Conservation (phyloP, 2,113 vertebrate species). For the Callionymus lyra region DNA sequence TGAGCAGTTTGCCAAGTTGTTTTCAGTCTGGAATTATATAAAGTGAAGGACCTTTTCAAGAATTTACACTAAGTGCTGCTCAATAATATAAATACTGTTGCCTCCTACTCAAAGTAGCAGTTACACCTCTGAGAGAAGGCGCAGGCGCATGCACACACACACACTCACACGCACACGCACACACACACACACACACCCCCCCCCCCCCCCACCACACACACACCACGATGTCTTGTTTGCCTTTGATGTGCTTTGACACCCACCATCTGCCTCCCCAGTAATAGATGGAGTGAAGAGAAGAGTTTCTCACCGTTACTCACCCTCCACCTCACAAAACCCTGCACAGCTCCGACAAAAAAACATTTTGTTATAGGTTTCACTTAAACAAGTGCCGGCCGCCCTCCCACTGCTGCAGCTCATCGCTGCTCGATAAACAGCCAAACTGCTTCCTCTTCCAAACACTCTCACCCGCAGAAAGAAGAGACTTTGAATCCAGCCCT, state of each 20-base stretch:
- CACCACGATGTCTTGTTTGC: constrained; percentile 59
- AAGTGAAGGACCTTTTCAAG: constrained; percentile 15
- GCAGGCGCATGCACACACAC: constrained; percentile 7
- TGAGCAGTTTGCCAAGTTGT: constrained; percentile 6
- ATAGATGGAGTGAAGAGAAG: constrained; percentile 53
- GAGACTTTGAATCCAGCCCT: no score
- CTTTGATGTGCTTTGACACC: constrained; percentile 61
- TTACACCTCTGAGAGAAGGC: constrained; percentile 38
- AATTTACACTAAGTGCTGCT: constrained; percentile 47
- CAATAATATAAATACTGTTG: constrained; percentile 46
- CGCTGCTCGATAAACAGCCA: constrained; percentile 6
- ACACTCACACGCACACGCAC: constrained; percentile 25
- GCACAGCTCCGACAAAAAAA: constrained; percentile 9
- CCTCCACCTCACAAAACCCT: constrained; percentile 27
- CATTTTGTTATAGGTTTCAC: constrained; percentile 24
- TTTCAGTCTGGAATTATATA: constrained; percentile 16
- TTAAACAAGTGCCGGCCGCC: constrained; percentile 19
- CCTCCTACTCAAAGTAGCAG: constrained; percentile 53
- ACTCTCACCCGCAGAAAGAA: not conserved
- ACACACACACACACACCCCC: no score
- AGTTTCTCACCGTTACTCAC: constrained; percentile 40
- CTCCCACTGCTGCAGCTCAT: constrained; percentile 21
- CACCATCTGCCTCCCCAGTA: constrained; percentile 62
- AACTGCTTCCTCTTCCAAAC: constrained; percentile 13
- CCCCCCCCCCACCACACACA: no score